Evolutionary conservation across 2,888 invertebrate genomes (phyloP), one percentile per base, ranked within the genome.

Genomic region (Nymphalis c-album): DNA sequence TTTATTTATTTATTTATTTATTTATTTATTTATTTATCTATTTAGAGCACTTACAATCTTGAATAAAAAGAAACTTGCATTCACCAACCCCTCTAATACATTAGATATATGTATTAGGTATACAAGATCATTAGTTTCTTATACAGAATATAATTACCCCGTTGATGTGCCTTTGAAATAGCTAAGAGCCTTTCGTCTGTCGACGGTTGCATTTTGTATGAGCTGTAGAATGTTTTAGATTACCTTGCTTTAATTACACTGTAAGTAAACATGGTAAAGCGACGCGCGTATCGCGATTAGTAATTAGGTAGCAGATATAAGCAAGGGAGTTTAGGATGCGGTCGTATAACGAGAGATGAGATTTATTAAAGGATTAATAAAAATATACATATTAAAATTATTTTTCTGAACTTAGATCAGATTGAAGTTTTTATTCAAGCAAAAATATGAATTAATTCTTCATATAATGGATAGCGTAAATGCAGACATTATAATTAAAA

Each of bases 181-280:
- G 72, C 74, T 73, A 73, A 73, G 75, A 77, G 79, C 74, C 78
- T 80, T 78, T 77, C 64, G 58, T 64, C 64, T 64, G 75, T 76
- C 72, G 75, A 70, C 70, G 75, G 80, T 83, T 91, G 87, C 88
- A 90, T 91, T 88, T 90, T 90, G 85, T 87, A 90, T 90, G 87
- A 91, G 87, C 80, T 76, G 78, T 77, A 72, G 78, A 86, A 83
- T 84, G 82, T 77, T 88, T 85, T 81, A 87, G 88, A 89, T 90
- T 88, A 88, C 87, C 85, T 85, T 84, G 84, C 82, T 85, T 87
- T 90, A 90, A 91, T 91, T 90, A 90, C 85, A 85, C 84, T 84
- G 80, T 83, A 81, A 82, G 87, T 82, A 89, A 89, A 89, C 85
- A 87, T 71, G 74, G 76, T 67, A 72, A 73, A 72, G 74, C 76